phyloP scores from a whole-genome alignment of 2,797 vertebrate genomes.

The Epinephelus malabaricus region DNA sequence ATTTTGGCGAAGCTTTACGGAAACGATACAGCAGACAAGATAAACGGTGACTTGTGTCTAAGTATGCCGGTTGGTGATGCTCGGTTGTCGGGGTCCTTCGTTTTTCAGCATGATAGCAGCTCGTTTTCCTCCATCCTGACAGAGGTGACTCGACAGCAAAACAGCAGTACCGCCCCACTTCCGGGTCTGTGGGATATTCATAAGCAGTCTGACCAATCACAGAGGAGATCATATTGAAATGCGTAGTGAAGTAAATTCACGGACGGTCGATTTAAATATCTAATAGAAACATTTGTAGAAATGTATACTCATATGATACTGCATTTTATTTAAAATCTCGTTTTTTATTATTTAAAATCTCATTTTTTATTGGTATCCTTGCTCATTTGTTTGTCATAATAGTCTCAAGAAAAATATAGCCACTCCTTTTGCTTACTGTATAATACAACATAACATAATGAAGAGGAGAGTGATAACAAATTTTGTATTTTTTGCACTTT shows the following conservation, averaged over 20 bases:
- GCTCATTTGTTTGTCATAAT: not conserved
- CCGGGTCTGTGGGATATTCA: constrained; percentile 84
- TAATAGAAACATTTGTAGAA: not conserved
- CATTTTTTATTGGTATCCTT: not conserved
- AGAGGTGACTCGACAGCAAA: constrained; percentile 93
- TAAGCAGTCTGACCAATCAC: constrained; percentile 63
- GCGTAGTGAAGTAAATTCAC: constrained; percentile 26
- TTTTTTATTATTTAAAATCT: too few relatives aligned
- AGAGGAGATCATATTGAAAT: constrained; percentile 30
- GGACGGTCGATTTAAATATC: not conserved
- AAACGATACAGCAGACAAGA: constrained; percentile 40
- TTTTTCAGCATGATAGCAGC: constrained; percentile 82
- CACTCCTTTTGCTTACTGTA: not conserved
- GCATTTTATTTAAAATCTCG: not conserved
- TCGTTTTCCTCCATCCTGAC: constrained; percentile 83
- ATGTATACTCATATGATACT: not conserved
- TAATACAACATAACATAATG: not conserved
- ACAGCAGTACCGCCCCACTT: constrained; percentile 85
- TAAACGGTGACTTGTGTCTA: constrained; percentile 33
- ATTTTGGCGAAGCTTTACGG: constrained; percentile 81
- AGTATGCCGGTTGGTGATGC: constrained; percentile 41
- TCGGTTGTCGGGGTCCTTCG: constrained; percentile 48
- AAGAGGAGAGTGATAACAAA: too few relatives aligned
- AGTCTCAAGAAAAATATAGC: not conserved
- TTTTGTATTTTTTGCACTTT: too few relatives aligned